Evolutionary conservation across 2,888 invertebrate species (phyloP).

Genomic region (Dicyrtoma fusca): DNA sequence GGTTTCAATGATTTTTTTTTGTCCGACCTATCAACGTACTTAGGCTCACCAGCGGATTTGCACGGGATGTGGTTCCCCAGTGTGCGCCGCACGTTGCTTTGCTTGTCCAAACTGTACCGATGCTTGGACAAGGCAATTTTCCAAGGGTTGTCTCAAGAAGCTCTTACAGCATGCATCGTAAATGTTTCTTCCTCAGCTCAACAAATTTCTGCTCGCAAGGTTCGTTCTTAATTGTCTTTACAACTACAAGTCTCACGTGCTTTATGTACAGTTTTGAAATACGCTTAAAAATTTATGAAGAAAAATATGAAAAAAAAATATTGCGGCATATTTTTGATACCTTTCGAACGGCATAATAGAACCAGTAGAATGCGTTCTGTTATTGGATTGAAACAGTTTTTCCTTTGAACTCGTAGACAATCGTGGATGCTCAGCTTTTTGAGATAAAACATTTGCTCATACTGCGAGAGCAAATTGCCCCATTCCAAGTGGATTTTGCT

Average conservation of each 20-base stretch:
- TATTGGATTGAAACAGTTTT: background rate
- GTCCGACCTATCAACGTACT: constrained; percentile 35
- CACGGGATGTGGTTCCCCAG: constrained; percentile 99
- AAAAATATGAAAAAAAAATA: too few relatives aligned
- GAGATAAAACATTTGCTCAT: constrained; percentile 97
- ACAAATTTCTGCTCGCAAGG: constrained; percentile 75
- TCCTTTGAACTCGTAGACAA: constrained; percentile 63
- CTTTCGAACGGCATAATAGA: too few relatives aligned
- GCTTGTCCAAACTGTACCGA: constrained; percentile 86
- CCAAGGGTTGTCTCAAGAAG: constrained; percentile 95
- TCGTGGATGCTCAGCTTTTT: constrained; percentile 94
- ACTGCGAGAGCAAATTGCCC: constrained; percentile 95
- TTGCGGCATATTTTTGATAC: too few relatives aligned
- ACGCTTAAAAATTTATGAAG: too few relatives aligned
- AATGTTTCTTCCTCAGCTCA: constrained; percentile 82
- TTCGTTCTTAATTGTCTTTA: constrained; percentile 53
- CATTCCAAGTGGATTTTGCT: constrained; percentile 93
- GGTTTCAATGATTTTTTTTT: constrained; percentile 20
- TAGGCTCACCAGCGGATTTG: constrained; percentile 87
- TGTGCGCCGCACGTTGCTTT: constrained; percentile 90
- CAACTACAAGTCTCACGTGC: too few relatives aligned
- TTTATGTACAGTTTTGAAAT: background rate
- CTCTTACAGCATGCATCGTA: constrained; percentile 86
- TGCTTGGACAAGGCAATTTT: constrained; percentile 95
- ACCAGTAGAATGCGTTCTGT: too few relatives aligned